These are phyloP conservation scores for Teleiodes luculella DNA, from an alignment of 2,888 invertebrate species.

Conservation along the genomic window DNA sequence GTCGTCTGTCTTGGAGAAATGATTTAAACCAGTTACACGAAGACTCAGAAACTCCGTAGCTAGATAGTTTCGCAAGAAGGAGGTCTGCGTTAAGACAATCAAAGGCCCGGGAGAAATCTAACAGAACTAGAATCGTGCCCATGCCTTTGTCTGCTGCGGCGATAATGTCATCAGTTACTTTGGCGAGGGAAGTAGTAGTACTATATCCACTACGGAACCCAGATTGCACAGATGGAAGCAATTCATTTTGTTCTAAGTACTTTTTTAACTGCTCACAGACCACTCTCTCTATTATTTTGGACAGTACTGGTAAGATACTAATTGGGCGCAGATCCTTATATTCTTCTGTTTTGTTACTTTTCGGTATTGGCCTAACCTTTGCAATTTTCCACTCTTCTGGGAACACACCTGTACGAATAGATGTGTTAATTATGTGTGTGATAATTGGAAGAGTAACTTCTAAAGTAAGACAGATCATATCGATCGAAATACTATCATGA, in stretches of 20 bases:
- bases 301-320: constrained; percentile 13
- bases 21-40: no score
- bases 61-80: constrained; percentile 10
- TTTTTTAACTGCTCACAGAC: constrained; percentile 11
- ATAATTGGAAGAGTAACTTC: constrained; percentile 3
- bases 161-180: constrained; percentile 14
- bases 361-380: constrained; percentile 19
- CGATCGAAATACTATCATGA: constrained; percentile 13
- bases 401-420: constrained; percentile 12
- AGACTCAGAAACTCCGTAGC: no score
- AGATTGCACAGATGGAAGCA: constrained; percentile 14
- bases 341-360: constrained; percentile 12
- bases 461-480: background rate
- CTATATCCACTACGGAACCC: constrained; percentile 15
- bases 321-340: constrained; percentile 20
- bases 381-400: constrained; percentile 20
- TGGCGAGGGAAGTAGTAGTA: constrained; percentile 12
- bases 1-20: no score
- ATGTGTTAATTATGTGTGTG: constrained; percentile 17
- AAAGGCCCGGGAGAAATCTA: no score
- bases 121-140: no score
- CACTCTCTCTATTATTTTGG: constrained; percentile 20
- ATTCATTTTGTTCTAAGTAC: constrained; percentile 7
- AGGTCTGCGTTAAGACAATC: no score
- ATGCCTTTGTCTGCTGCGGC: constrained; percentile 8